A percentile compares a stretch with the other conserved stretches of the same genome.
These are phyloP conservation scores for Bambusicola thoracicus DNA, from an alignment of 2,113 vertebrate genomes.

Conservation along the genomic window DNA sequence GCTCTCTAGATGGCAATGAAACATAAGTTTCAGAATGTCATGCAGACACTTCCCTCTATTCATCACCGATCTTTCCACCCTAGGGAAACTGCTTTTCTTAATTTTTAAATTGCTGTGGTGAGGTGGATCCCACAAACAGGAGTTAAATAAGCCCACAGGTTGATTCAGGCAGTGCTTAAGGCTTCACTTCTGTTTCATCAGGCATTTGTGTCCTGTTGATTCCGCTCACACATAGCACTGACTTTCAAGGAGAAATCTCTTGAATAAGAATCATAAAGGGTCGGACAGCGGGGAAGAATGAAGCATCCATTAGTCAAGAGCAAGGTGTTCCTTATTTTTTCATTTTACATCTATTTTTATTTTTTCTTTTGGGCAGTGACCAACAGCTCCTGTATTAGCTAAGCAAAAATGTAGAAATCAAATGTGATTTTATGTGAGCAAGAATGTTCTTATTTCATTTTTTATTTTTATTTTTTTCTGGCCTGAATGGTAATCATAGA, in stretches of 20 bases:
- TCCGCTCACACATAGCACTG: neutral
- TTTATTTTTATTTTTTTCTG: neutral
- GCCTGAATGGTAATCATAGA: neutral
- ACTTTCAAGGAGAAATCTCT: neutral
- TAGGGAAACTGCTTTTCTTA: neutral
- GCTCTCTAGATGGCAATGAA: slow-evolving; percentile 6
- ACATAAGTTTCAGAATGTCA: neutral
- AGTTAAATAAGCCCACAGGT: neutral
- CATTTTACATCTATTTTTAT: neutral
- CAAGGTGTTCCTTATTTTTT: neutral
- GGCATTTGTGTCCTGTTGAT: neutral
- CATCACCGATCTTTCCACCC: neutral
- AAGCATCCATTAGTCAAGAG: neutral
- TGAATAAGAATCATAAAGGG: neutral
- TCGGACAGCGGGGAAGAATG: neutral
- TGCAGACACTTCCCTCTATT: neutral
- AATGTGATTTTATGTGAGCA: neutral
- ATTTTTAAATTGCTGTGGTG: neutral
- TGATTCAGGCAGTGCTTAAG: neutral
- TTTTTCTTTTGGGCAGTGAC: neutral
- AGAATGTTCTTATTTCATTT: neutral
- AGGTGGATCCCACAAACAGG: neutral
- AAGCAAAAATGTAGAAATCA: neutral
- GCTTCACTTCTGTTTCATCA: neutral
- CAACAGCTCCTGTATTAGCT: neutral